phyloP scores from a whole-genome alignment of 2,888 invertebrate species.

The Gandaritis pyraliata region DNA sequence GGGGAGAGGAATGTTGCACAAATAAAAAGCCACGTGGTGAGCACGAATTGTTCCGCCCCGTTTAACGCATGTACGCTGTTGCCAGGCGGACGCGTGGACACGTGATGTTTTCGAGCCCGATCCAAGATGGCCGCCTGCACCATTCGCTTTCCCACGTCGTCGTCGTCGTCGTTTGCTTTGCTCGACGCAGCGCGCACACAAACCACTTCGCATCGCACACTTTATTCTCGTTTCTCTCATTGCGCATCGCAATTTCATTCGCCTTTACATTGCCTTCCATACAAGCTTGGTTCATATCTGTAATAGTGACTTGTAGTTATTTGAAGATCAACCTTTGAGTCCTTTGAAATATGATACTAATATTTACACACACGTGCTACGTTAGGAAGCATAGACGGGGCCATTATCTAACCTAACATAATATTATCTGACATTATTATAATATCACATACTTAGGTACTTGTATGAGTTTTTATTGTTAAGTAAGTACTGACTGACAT shows the following conservation, averaged over 20 bases:
- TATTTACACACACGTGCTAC: too few relatives aligned
- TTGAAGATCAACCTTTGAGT: too few relatives aligned
- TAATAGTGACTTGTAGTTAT: too few relatives aligned
- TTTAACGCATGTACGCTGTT: constrained; percentile 74
- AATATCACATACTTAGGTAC: too few relatives aligned
- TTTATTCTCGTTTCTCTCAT: too few relatives aligned
- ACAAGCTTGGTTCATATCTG: constrained; percentile 20
- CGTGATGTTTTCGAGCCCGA: constrained; percentile 75
- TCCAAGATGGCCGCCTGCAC: constrained; percentile 78
- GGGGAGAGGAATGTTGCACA: constrained; percentile 70
- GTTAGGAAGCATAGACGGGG: too few relatives aligned
- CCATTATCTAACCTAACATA: too few relatives aligned
- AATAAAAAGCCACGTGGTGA: constrained; percentile 79
- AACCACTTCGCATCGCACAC: constrained; percentile 64
- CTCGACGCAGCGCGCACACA: constrained; percentile 51
- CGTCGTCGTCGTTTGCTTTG: constrained; percentile 36
- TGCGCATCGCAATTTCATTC: constrained; percentile 47
- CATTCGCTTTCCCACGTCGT: constrained; percentile 83
- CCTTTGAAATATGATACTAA: too few relatives aligned
- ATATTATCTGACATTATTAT: too few relatives aligned
- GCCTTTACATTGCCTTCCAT: constrained; percentile 65
- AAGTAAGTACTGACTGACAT: too few relatives aligned
- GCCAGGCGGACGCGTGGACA: constrained; percentile 78
- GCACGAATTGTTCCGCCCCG: constrained; percentile 78
- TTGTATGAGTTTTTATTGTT: too few relatives aligned